Conservation (phyloP, 2,797 vertebrate genomes). For the Neoniphon sammara region DNA sequence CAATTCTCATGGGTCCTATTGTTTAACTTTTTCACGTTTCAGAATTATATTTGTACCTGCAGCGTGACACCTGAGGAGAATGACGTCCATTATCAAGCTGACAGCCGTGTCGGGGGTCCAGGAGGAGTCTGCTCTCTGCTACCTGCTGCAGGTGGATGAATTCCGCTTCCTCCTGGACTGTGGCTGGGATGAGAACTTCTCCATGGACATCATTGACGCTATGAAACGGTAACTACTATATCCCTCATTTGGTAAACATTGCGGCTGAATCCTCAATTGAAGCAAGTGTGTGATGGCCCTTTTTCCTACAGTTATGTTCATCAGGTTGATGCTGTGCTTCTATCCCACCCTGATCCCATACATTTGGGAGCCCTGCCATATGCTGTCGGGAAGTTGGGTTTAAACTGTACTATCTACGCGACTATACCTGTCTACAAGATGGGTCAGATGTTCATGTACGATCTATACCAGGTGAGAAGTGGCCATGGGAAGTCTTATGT, state of each 20-base stretch:
- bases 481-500: not conserved
- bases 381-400: conserved; percentile 95
- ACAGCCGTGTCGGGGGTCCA: conserved; percentile 97
- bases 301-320: conserved; percentile 89
- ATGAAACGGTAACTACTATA: conserved; percentile 88
- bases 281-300: not conserved
- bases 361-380: conserved; percentile 96
- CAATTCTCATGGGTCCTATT: no score
- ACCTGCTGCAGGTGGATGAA: conserved; percentile 97
- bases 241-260: not conserved
- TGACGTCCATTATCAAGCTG: conserved; percentile 99
- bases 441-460: conserved; percentile 99
- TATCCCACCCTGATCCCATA: conserved; percentile 96
- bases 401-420: conserved; percentile 98
- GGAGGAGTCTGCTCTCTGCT: conserved; percentile 98
- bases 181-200: conserved; percentile 99
- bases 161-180: conserved; percentile 97
- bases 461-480: conserved; percentile 92
- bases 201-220: conserved; percentile 96
- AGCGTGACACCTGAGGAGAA: conserved; percentile 74
- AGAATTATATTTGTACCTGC: conserved; percentile 28
- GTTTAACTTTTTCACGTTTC: not conserved
- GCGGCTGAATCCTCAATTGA: not conserved
- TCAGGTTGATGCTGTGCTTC: conserved; percentile 95
- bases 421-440: conserved; percentile 99